Base-by-base conservation (phyloP, 2,113 vertebrate species). In the Lepus timidus region DNA sequence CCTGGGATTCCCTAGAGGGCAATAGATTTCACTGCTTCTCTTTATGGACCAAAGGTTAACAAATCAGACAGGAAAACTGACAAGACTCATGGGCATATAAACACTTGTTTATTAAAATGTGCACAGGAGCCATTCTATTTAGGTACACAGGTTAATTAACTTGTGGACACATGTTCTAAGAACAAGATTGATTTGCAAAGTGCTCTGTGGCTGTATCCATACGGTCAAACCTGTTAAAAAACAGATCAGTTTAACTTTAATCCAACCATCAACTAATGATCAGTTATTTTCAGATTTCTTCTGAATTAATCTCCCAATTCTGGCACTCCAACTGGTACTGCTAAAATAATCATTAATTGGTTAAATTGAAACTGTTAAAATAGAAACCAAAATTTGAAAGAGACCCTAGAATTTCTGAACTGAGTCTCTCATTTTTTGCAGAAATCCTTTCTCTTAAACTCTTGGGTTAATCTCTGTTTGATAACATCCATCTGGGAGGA, bases 41-140 rank as follows among this genome's bases (percentile, higher is more conserved):
- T 85, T 80, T 52, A 75, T 31, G n/a, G 44, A 84, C 76, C 16
- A 39, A 85, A 70, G 36, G 79, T 67, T 93, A 95, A 83, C 55
- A 88, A 85, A 93, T 94, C 51, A 93, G 86, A 62, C 51, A 89
- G 36, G 71, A 84, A 96, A 96, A 86, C 1, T 58, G 80, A 94
- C 65, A 89, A 91, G 88, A 93, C 75, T 4, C 12, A 92, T 13
- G 55, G 75, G n/a, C n/a, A 81, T 73, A 92, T 68, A 95, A 88
- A 93, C 92, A 90, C 84, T 93, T 95, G 78, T 81, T 93, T 92
- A 96, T 95, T 86, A 92, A 93, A 92, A 94, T 94, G 65, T 83
- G 80, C 61, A 71, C 2, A 36, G 51, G 49, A 65, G 61, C 44
- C 58, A 91, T 94, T 83, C 49, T 23, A 14, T 68, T 81, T 90